A percentile compares a stretch with the other conserved stretches of the same genome.
Conservation (phyloP, 2,888 invertebrate genomes). For the Cancer borealis region DNA sequence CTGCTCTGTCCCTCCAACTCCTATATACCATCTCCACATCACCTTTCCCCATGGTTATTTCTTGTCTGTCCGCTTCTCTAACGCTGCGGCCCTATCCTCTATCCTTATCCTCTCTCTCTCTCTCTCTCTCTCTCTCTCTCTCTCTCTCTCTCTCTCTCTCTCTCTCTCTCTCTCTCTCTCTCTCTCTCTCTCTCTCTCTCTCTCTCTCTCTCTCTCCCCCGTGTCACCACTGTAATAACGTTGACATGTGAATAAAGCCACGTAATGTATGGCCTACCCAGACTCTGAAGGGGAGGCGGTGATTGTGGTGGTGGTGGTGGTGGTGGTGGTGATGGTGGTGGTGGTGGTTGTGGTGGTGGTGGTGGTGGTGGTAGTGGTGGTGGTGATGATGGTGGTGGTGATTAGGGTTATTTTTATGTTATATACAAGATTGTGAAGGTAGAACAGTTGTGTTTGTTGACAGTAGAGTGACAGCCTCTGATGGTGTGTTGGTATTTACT, state of each 20-base stretch:
- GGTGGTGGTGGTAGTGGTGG: not conserved
- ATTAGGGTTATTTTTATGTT: not conserved
- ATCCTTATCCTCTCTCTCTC: no score
- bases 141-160: no score
- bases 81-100: no score
- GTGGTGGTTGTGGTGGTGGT: not conserved
- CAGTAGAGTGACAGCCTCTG: no score
- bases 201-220: no score
- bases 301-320: not conserved
- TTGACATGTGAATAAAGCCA: conserved; percentile 25
- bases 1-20: not conserved
- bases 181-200: no score
- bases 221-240: not conserved
- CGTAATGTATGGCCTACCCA: not conserved
- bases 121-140: no score
- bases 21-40: not conserved
- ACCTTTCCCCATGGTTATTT: no score
- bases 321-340: not conserved
- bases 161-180: no score
- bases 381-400: not conserved
- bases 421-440: not conserved
- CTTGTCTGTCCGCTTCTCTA: not conserved
- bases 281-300: not conserved
- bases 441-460: no score
- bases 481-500: no score